Conservation (phyloP, 2,888 invertebrate species). For the Dioctria rufipes region DNA sequence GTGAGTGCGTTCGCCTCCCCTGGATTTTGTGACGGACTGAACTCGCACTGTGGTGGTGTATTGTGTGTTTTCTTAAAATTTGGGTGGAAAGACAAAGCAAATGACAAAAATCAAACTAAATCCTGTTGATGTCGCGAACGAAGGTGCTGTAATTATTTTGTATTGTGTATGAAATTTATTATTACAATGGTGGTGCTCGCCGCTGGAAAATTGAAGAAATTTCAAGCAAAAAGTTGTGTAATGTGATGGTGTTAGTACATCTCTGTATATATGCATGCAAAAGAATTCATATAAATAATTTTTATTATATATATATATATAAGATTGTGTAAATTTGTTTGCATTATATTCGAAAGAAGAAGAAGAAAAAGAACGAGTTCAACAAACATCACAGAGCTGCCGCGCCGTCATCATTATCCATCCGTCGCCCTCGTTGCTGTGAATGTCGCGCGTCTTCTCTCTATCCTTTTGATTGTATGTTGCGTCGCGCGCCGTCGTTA, state of each 20-base stretch:
- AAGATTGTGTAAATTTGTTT: conserved; percentile 44
- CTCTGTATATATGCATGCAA: conserved; percentile 8
- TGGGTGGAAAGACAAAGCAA: neutral
- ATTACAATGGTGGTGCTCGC: neutral
- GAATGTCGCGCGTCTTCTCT: conserved; percentile 38
- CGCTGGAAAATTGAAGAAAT: conserved; percentile 30
- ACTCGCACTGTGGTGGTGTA: neutral
- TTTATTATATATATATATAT: conserved; percentile 23
- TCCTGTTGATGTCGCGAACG: neutral
- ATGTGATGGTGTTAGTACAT: conserved; percentile 34
- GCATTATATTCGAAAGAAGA: conserved; percentile 42
- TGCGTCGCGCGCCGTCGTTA: conserved; percentile 38
- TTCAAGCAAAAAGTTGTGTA: conserved; percentile 35
- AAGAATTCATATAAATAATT: conserved; percentile 3
- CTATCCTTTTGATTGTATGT: neutral
- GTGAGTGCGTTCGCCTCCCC: neutral
- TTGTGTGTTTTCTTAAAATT: neutral
- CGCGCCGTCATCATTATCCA: conserved; percentile 49
- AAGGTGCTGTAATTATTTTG: neutral
- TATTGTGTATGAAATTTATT: conserved; percentile 21
- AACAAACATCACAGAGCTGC: conserved; percentile 51
- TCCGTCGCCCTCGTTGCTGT: conserved; percentile 34
- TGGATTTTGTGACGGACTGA: neutral
- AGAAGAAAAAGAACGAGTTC: conserved; percentile 43
- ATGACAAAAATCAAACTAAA: neutral